phyloP scores from a whole-genome alignment of 2,888 invertebrate species.

The Ophioninae sp. region DNA sequence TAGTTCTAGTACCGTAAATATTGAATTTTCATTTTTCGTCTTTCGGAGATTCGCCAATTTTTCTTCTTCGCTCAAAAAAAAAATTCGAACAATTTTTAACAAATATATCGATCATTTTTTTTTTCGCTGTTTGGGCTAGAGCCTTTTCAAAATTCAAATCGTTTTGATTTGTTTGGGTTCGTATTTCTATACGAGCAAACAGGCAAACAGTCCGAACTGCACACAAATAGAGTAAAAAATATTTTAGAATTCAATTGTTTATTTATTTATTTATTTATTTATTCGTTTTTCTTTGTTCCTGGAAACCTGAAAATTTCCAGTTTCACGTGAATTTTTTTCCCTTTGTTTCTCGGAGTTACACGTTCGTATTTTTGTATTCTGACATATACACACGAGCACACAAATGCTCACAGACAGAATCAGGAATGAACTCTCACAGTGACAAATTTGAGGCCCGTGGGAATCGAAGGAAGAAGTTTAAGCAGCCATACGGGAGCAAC shows the following conservation, averaged over 20 bases:
- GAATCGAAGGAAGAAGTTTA: slow-evolving; percentile 51
- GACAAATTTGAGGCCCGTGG: slow-evolving; percentile 40
- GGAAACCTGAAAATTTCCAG: background rate
- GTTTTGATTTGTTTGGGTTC: too few species aligned
- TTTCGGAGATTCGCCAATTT: background rate
- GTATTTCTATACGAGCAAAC: too few species aligned
- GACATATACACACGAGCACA: background rate
- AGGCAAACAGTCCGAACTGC: too few species aligned
- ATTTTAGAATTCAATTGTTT: too few species aligned
- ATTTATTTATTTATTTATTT: background rate
- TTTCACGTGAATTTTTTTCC: background rate
- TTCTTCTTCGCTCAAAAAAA: background rate
- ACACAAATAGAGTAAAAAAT: too few species aligned
- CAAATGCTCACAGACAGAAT: too few species aligned
- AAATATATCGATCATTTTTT: too few species aligned
- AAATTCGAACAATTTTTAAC: background rate
- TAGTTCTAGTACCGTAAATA: background rate
- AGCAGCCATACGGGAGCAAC: slow-evolving; percentile 51
- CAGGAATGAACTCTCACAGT: background rate
- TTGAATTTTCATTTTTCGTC: background rate
- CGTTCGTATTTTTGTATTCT: background rate
- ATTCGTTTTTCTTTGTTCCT: background rate
- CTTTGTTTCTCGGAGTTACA: background rate
- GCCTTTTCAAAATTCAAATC: too few species aligned
- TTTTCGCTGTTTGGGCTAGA: too few species aligned